Percentiles rank a stretch among this genome's conserved stretches.
These are phyloP conservation scores for Fopius arisanus DNA, from an alignment of 1,140 invertebrate genomes.

Conservation along the genomic window DNA sequence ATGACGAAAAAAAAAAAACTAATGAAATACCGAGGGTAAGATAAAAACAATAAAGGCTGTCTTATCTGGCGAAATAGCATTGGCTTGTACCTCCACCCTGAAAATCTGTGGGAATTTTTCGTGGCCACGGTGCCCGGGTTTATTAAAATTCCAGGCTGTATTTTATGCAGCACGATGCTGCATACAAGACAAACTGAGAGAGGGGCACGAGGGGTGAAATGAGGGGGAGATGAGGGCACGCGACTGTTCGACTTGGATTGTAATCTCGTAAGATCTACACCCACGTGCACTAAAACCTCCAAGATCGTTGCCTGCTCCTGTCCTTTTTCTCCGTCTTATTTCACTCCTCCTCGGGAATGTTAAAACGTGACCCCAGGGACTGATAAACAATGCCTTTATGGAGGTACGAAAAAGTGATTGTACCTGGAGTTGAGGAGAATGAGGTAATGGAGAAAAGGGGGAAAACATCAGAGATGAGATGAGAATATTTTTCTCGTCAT, in stretches of 20 bases:
- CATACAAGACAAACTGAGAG: constrained; percentile 32
- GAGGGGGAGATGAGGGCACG: constrained; percentile 46
- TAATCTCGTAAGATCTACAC: constrained; percentile 54
- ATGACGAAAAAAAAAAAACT: not conserved
- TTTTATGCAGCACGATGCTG: constrained; percentile 48
- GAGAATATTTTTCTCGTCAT: too few species aligned
- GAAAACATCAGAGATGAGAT: not conserved
- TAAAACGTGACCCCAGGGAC: not conserved
- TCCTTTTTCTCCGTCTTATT: constrained; percentile 17
- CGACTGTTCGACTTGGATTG: constrained; percentile 43
- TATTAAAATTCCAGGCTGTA: constrained; percentile 58
- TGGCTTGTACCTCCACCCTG: constrained; percentile 5
- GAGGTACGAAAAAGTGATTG: not conserved
- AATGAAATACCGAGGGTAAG: not conserved
- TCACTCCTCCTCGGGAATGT: not conserved
- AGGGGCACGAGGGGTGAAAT: constrained; percentile 29
- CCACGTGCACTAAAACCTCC: constrained; percentile 44
- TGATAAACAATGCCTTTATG: not conserved
- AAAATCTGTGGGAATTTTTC: constrained; percentile 52
- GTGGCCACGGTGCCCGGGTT: constrained; percentile 50
- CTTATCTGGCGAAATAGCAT: not conserved
- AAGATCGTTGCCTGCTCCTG: not conserved
- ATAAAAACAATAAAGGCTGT: not conserved
- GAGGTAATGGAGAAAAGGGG: not conserved
- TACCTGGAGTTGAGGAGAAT: not conserved